Evolutionary conservation across 2,797 vertebrate species (phyloP).

Genomic region (Adelosebastes latens): DNA sequence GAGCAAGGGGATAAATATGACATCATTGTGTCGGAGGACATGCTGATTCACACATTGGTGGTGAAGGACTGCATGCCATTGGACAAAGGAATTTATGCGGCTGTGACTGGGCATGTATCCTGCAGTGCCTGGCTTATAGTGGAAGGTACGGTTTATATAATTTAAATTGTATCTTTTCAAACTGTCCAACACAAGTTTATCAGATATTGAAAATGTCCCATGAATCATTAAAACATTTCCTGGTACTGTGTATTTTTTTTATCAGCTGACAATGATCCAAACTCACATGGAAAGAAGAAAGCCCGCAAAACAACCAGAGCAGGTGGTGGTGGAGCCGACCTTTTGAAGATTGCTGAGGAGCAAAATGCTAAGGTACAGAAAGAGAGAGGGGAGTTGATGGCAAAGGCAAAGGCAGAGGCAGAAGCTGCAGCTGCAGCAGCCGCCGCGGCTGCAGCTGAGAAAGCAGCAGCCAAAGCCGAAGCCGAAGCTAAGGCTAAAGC

Average conservation of each 20-base stretch:
- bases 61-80: slow-evolving; percentile 80
- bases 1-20: slow-evolving; percentile 83
- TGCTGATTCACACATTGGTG: slow-evolving; percentile 86
- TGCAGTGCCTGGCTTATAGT: slow-evolving; percentile 90
- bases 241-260: not conserved
- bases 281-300: slow-evolving; percentile 75
- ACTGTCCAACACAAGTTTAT: not conserved
- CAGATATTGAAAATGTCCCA: not conserved
- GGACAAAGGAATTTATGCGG: slow-evolving; percentile 88
- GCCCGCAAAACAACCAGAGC: slow-evolving; percentile 81
- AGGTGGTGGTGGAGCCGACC: slow-evolving; percentile 72
- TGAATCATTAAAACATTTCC: not conserved
- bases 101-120: slow-evolving; percentile 79
- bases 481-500: not conserved
- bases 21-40: slow-evolving; percentile 84
- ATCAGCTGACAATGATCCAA: slow-evolving; percentile 77
- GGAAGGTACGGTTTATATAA: slow-evolving; percentile 79
- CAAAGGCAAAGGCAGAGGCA: slow-evolving; percentile 56
- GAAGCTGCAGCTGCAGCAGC: slow-evolving; percentile 18
- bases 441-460: slow-evolving; percentile 1
- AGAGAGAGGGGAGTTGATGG: slow-evolving; percentile 67
- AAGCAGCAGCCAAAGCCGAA: not conserved
- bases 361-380: slow-evolving; percentile 76
- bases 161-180: not conserved
- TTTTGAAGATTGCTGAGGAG: slow-evolving; percentile 75